Evolutionary conservation across 2,113 vertebrate species (phyloP), one percentile per base, ranked within the genome.

Genomic region (Hiodon tergisus): DNA sequence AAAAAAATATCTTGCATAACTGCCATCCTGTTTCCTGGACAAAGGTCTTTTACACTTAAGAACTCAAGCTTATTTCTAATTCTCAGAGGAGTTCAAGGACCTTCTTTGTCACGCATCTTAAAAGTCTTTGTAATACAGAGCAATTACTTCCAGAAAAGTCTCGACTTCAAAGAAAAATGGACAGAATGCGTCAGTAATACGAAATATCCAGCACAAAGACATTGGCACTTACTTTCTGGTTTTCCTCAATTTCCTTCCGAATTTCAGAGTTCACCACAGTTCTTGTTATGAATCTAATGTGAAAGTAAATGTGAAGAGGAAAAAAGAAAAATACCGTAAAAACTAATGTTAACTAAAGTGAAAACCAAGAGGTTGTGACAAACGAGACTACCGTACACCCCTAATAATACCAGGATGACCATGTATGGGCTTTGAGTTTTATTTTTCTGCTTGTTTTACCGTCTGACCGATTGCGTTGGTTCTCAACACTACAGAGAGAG

Each of bases 211-310:
- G 3, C 31, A 50, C 51, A 63, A 57, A 59, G 13, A 31, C 31
- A n/a, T 67, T 16, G 47, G 69, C 3, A 13, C n/a, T 79, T 91
- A 99, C 97, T 94, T 98, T 98, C 81, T 99, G 97, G 85, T 98
- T 98, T 74, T 98, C 96, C 78, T 91, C 93, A 10, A 98, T 93
- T 89, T 98, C 97, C 66, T 86, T 89, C 78, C 95, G 91, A 76
- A 98, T 90, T 71, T 95, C 95, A 0, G 91, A 85, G 82, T 87
- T 94, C 83, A 99, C 97, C 80, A 91, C 92, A 2, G 97, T 97
- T 89, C 93, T 96, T 3, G 95, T 99, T 87, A 99, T 93, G 80
- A 94, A 95, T 83, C 97, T 99, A 81, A 58, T 58, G 71, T 80
- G 73, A 75, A 11, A 84, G 85, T 84, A 66, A 53, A 77, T 31